Evolutionary conservation across 2,113 vertebrate genomes (phyloP).

Genomic region (Merops nubicus): DNA sequence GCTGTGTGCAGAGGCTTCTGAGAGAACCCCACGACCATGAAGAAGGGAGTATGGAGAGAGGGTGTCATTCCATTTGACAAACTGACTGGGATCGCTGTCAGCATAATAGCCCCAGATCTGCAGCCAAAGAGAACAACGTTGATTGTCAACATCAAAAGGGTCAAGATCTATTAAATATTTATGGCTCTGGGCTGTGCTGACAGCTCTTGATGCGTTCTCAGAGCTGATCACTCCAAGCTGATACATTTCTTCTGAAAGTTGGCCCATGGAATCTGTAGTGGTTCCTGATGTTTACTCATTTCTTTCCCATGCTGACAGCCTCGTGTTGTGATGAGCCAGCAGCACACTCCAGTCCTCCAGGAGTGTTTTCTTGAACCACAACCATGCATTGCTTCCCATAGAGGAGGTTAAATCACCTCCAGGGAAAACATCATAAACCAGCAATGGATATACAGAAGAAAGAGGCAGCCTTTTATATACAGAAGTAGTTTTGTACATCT

Average conservation of each 20-base stretch:
- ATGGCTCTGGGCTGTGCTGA: slow-evolving; percentile 30
- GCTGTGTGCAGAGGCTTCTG: not conserved
- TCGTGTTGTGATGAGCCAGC: not conserved
- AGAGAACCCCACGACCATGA: slow-evolving; percentile 27
- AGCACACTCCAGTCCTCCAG: not conserved
- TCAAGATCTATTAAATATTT: slow-evolving; percentile 47
- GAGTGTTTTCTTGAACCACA: not conserved
- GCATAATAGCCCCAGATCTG: slow-evolving; percentile 38
- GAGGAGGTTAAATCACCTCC: not conserved
- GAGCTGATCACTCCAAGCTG: slow-evolving; percentile 24
- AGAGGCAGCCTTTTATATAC: fast-evolving
- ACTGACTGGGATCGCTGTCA: slow-evolving; percentile 53
- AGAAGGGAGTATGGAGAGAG: slow-evolving; percentile 7
- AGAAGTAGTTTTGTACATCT: not conserved
- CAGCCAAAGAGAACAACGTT: slow-evolving; percentile 15
- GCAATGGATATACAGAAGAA: not conserved
- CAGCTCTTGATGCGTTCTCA: slow-evolving; percentile 39
- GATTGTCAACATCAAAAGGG: slow-evolving; percentile 64
- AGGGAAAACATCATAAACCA: not conserved
- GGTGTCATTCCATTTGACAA: slow-evolving; percentile 56
- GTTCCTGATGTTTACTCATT: not conserved
- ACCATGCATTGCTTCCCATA: not conserved
- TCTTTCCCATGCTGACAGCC: not conserved
- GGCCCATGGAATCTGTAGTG: not conserved
- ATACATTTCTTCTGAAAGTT: slow-evolving; percentile 12